phyloP scores from a whole-genome alignment of 2,888 invertebrate species.

The Oxystoma pomonae region DNA sequence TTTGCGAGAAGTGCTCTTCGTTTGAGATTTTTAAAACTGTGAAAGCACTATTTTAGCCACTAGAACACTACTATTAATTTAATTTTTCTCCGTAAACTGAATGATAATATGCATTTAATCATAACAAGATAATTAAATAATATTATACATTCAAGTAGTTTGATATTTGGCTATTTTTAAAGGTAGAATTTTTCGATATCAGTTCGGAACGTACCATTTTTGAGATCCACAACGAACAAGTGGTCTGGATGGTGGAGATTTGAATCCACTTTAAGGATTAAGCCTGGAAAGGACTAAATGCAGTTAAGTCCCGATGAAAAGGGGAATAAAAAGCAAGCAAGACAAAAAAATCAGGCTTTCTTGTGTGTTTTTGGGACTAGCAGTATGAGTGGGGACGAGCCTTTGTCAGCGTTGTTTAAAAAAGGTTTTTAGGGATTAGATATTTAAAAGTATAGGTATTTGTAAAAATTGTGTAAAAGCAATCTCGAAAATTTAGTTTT shows the following conservation, averaged over 20 bases:
- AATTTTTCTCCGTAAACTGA: too few relatives aligned
- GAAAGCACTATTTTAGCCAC: too few relatives aligned
- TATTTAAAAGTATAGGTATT: background rate
- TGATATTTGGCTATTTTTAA: too few relatives aligned
- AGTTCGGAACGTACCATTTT: slow-evolving; percentile 7
- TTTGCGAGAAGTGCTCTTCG: too few relatives aligned
- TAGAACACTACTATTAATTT: too few relatives aligned
- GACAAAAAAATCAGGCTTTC: background rate
- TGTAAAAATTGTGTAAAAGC: too few relatives aligned
- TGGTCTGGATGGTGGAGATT: slow-evolving; percentile 38
- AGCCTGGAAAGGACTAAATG: slow-evolving; percentile 31
- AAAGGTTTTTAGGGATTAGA: background rate
- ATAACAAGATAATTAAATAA: too few relatives aligned
- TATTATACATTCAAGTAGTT: too few relatives aligned
- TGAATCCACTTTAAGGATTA: slow-evolving; percentile 47
- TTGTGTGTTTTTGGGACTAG: background rate
- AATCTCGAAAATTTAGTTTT: too few relatives aligned
- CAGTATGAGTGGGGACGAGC: background rate
- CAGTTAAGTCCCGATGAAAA: slow-evolving; percentile 7
- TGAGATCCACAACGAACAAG: slow-evolving; percentile 19
- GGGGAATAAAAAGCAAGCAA: background rate
- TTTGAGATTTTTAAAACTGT: too few relatives aligned
- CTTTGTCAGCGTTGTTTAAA: background rate
- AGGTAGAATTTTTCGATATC: too few relatives aligned
- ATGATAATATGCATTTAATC: too few relatives aligned